Evolutionary conservation across 2,797 vertebrate species (phyloP), one percentile per base, ranked within the genome.

Genomic region (Botia kubotai): DNA sequence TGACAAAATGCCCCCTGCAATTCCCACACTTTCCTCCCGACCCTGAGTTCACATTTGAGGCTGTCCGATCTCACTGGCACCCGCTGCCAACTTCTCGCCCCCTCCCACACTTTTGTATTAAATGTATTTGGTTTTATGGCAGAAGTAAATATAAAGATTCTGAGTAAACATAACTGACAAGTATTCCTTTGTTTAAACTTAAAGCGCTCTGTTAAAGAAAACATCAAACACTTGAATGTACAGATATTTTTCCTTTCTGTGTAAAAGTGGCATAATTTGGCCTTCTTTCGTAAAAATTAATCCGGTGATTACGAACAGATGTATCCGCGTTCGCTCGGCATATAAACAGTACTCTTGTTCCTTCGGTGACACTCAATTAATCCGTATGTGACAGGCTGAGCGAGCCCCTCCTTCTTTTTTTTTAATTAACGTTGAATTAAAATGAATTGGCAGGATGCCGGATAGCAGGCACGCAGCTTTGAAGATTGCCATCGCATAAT

Each of bases 401-500:
- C 65, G 73, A 82, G 11, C 86, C 82, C 89, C 88, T 83, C 48
- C 63, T 72, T 53, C 67, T 50, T 80, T 89, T 89, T 89, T 86
- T 90, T 90, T 89, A 93, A 94, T 94, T 94, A 93, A 91, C 87
- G 85, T 90, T 82, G 88, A 92, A 93, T 92, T 93, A 92, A 90
- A 94, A 92, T 58, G 69, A 93, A 92, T 89, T 93, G 91, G 91
- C 91, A 90, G 85, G 78, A 91, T 91, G 91, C 90, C 89, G 91
- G 86, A 90, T 90, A 91, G 72, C 86, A 90, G 87, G 85, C 87
- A 82, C 85, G 79, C 87, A 81, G 89, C 92, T 93, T 93, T 93
- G 90, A 93, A 93, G 90, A 95, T 92, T 92, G 91, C 89, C 88
- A 92, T 91, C 87, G 87, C 89, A 91, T 94, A 95, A 95, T 93